Evolutionary conservation across 2,888 invertebrate species (phyloP).

Genomic region (Onthophagus sagittarius): DNA sequence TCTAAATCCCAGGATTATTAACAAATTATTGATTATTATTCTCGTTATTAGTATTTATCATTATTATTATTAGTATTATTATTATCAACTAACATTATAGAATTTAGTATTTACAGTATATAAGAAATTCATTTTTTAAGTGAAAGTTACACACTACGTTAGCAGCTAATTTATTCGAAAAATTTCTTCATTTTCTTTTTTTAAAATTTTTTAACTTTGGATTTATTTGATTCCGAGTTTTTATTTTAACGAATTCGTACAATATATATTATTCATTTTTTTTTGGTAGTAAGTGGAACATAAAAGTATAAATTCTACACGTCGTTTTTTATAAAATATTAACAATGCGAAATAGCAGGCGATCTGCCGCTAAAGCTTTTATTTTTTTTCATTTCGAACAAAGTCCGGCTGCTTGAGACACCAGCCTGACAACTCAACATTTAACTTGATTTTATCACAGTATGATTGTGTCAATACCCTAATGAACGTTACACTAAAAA

Average conservation of each 20-base stretch:
- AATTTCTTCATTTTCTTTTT: constrained; percentile 20
- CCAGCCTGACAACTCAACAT: constrained; percentile 56
- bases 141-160: constrained; percentile 36
- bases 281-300: constrained; percentile 14
- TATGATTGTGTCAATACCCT: constrained; percentile 53
- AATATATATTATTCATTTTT: constrained; percentile 1
- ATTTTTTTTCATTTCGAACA: constrained; percentile 12
- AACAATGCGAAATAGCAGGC: constrained; percentile 44
- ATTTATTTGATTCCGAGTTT: constrained; percentile 1
- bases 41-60: not conserved
- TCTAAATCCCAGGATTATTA: not conserved
- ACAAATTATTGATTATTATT: not conserved
- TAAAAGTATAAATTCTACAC: constrained; percentile 39
- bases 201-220: constrained; percentile 10
- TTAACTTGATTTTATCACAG: constrained; percentile 66
- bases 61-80: not conserved
- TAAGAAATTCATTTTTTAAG: constrained; percentile 30
- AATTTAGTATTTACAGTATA: constrained; percentile 36
- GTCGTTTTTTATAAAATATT: constrained; percentile 40
- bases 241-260: not conserved
- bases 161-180: constrained; percentile 33
- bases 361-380: constrained; percentile 15
- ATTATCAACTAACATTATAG: constrained; percentile 22
- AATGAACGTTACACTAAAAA: constrained; percentile 47
- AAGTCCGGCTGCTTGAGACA: constrained; percentile 11